Evolutionary conservation across 2,888 invertebrate genomes (phyloP), one percentile per base, ranked within the genome.

Genomic region (Melieria omissa): DNA sequence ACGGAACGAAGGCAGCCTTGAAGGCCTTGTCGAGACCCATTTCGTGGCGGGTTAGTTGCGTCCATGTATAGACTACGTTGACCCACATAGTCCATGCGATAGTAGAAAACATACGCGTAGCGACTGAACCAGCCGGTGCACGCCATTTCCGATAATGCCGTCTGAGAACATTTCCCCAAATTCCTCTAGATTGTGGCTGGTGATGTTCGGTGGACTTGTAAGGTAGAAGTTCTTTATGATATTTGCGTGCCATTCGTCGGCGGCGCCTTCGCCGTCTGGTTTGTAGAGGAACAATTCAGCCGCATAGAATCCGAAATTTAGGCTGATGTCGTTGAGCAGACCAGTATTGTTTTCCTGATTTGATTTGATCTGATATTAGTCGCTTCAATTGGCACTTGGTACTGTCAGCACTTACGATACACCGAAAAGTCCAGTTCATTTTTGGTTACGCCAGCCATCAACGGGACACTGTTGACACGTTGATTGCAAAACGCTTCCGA

Each of bases 361-460:
- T 82, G 54, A 3, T n/a, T 16, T 42, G 29, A 47, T 42, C n/a
- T 64, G n/a, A 4, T 4, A 54, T 61, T 52, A 65, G 41, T 7
- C 6, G 41, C 10, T 12, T 60, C n/a, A 44, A 41, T 61, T 61
- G 10, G 10, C 5, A 7, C 12, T 41, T 10, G 8, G 5, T 10
- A 67, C 46, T 29, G 45, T 14, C 14, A 45, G 2, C 3, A 71
- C 82, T 76, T 65, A 85, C 85, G 72, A 44, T 78, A 87, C 87
- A 70, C 89, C 0, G 79, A 73, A 52, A 76, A 85, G 12, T 82
- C 82, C 52, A 85, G 58, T 82, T 93, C 93, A 72, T 91, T 90
- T 47, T 88, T 86, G 0, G 91, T 91, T 71, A 90, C 88, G 61
- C 91, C 91, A 77, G 90, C 86, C 66, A 93, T 88, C 66, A 90